phyloP scores from a whole-genome alignment of 1,140 invertebrate genomes.

The Drosophila aff. region DNA sequence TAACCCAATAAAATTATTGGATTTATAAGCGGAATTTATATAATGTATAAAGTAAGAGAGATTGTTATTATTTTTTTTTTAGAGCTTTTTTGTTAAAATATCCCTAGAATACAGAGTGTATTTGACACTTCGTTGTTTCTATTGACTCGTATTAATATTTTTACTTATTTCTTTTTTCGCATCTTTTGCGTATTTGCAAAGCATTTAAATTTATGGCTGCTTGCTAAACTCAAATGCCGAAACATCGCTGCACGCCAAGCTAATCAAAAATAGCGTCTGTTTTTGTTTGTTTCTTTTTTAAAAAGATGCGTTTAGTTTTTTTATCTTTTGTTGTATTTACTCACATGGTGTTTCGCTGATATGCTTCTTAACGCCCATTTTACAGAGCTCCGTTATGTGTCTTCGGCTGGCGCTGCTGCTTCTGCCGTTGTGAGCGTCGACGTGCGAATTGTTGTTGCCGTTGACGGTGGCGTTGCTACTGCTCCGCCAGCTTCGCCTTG shows the following conservation, averaged over 20 bases:
- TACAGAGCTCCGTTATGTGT: constrained; percentile 68
- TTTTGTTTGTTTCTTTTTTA: constrained; percentile 15
- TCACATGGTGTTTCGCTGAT: constrained; percentile 78
- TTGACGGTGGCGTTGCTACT: constrained; percentile 9
- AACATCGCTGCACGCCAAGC: constrained; percentile 22
- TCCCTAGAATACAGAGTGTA: constrained; percentile 5
- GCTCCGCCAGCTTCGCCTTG: constrained; percentile 23
- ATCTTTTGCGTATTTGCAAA: constrained; percentile 63
- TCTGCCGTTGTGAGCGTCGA: constrained; percentile 41
- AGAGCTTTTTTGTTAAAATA: not conserved
- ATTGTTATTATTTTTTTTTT: not conserved
- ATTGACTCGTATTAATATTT: constrained; percentile 32
- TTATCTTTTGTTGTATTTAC: constrained; percentile 16
- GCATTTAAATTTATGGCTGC: constrained; percentile 58
- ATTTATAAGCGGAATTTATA: not conserved
- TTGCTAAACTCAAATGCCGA: constrained; percentile 53
- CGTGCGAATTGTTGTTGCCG: constrained; percentile 22
- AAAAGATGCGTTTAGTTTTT: not conserved
- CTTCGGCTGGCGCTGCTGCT: constrained; percentile 72
- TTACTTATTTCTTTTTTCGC: constrained; percentile 45
- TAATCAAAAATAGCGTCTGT: constrained; percentile 5
- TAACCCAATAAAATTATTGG: not conserved
- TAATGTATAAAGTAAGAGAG: not conserved
- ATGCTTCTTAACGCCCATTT: constrained; percentile 81
- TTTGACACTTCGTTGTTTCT: constrained; percentile 13